Evolutionary conservation across 1,140 invertebrate genomes (phyloP), one percentile per base, ranked within the genome.

Genomic region (Akabosia matsudoensis): DNA sequence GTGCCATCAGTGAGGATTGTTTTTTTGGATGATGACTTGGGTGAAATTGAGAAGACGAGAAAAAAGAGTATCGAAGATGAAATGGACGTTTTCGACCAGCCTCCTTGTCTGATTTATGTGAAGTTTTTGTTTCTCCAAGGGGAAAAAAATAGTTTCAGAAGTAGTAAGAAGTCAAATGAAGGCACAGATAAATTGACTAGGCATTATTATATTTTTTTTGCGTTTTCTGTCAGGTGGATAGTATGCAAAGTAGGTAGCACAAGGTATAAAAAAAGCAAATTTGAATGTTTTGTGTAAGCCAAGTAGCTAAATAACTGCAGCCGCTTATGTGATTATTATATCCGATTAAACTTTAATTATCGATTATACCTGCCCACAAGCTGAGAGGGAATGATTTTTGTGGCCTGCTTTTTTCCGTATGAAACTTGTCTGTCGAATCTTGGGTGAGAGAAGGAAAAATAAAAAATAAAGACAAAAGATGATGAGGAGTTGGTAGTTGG

Each of bases 251-350:
- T 45, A 45, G 37, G 37, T n/a, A n/a, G n/a, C n/a, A n/a, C n/a
- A n/a, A n/a, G n/a, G n/a, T 51, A 51, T 51, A 13, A 10, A 51
- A 51, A 51, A 61, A 22, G 24, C 13, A 7, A 61, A 61, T 45
- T 45, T 45, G 37, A 45, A 45, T 45, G 7, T 45, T 45, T 7
- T 24, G 61, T 67, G 61, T 67, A 67, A 67, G 61, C 61, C 61
- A 67, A 67, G 61, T 67, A 67, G 61, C 61, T 30, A 67, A 67
- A 67, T n/a, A 67, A 67, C 61, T 67, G 61, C 61, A 67, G 61
- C 61, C 61, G 61, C 61, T 67, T 67, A 67, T 67, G 61, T 67
- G 61, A 67, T 67, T 67, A 67, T 67, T 67, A 67, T 67, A 67
- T 67, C 61, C 61, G 61, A 67, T 67, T 67, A 67, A 67, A 67